These are phyloP conservation scores for Phaethornis superciliosus DNA, from an alignment of 2,113 vertebrate genomes.

Conservation along the genomic window DNA sequence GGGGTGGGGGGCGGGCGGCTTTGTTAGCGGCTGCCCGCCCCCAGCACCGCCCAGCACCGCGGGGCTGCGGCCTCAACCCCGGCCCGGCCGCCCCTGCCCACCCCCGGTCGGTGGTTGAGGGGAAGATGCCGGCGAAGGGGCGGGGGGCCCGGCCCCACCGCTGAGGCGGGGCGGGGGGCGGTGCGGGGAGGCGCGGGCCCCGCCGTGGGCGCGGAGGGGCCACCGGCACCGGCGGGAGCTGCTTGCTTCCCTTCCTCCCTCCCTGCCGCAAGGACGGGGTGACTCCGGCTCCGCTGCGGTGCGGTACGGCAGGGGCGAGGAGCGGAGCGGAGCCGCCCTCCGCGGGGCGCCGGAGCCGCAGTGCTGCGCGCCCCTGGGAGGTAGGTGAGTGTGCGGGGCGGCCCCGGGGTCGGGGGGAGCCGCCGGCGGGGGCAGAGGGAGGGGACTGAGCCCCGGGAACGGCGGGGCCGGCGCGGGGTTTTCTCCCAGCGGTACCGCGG, in stretches of 20 bases:
- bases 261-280: slow-evolving; percentile 16
- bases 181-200: neutral
- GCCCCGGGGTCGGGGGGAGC: neutral
- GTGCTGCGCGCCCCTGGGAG: neutral
- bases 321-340: neutral
- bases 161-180: neutral
- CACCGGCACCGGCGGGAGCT: neutral
- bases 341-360: neutral
- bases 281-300: neutral
- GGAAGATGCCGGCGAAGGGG: slow-evolving; percentile 6
- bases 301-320: neutral
- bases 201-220: neutral
- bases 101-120: neutral
- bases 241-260: too few relatives aligned
- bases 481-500: neutral
- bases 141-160: neutral
- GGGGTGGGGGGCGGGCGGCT: neutral
- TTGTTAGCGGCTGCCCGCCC: neutral
- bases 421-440: neutral
- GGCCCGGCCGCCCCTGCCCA: too few relatives aligned
- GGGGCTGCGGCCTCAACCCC: neutral
- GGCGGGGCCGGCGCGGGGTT: neutral
- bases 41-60: neutral
- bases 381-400: neutral
- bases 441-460: neutral